A percentile compares a stretch with the other conserved stretches of the same genome.
Evolutionary conservation across 2,888 invertebrate genomes (phyloP).

Genomic region (Hesperia comma): DNA sequence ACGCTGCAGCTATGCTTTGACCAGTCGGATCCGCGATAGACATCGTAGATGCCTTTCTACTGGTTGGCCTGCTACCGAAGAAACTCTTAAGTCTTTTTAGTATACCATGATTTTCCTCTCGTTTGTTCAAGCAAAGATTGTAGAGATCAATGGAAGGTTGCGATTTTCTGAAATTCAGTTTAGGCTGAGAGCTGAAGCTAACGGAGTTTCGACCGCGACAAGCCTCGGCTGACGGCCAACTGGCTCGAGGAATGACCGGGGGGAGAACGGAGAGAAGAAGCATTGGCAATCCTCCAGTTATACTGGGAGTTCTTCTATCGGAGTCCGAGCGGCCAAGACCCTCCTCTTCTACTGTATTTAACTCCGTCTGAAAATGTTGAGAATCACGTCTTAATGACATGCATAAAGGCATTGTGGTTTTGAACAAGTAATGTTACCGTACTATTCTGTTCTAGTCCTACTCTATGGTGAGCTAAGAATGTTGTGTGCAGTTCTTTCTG

Average conservation of each 20-base stretch:
- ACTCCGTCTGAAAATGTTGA: slow-evolving; percentile 62
- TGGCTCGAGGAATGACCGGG: slow-evolving; percentile 89
- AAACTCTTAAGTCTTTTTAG: slow-evolving; percentile 83
- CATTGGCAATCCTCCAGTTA: slow-evolving; percentile 88
- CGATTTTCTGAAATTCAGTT: slow-evolving; percentile 83
- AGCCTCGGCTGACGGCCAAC: slow-evolving; percentile 90
- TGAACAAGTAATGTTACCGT: background rate
- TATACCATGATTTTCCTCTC: slow-evolving; percentile 81
- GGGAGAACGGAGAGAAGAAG: slow-evolving; percentile 88
- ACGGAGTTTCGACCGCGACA: slow-evolving; percentile 85
- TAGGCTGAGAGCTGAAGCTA: slow-evolving; percentile 87
- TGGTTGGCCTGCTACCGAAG: slow-evolving; percentile 85
- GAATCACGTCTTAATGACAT: too few relatives aligned
- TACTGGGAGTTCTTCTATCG: slow-evolving; percentile 84
- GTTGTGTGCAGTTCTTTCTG: background rate
- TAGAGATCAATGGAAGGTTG: slow-evolving; percentile 85
- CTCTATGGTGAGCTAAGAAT: background rate
- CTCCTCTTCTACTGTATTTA: slow-evolving; percentile 78
- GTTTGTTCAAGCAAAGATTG: slow-evolving; percentile 83
- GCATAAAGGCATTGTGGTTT: too few relatives aligned
- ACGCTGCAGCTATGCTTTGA: slow-evolving; percentile 86
- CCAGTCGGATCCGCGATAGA: slow-evolving; percentile 84
- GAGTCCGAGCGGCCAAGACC: slow-evolving; percentile 50
- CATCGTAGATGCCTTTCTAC: slow-evolving; percentile 87
- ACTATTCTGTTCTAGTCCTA: slow-evolving; percentile 1